Evolutionary conservation across 53 echinoderm and acorn worm genomes (phyloP).

Genomic region (Luidia sarsii): DNA sequence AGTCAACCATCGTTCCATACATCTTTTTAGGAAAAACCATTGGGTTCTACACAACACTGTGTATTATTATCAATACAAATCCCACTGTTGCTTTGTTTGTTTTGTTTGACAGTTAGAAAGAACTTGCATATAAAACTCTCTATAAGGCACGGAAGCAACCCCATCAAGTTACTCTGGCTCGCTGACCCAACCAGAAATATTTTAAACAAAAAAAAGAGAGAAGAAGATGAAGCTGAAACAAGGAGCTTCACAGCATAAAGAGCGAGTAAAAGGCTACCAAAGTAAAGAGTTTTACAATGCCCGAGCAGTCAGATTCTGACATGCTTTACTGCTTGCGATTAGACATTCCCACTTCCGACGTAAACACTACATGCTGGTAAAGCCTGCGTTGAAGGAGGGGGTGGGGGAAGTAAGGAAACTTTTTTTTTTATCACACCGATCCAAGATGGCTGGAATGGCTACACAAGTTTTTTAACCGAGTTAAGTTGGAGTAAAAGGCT

Average conservation of each 20-base stretch:
- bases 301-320: too few species aligned
- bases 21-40: too few species aligned
- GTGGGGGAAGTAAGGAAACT: not conserved
- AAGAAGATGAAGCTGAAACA: not conserved
- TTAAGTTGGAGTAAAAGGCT: slow-evolving; percentile 37
- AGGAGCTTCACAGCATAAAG: not conserved
- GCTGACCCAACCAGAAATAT: not conserved
- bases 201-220: too few species aligned
- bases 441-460: slow-evolving; percentile 47
- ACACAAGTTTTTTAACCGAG: not conserved
- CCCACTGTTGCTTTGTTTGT: too few species aligned
- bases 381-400: not conserved
- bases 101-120: not conserved
- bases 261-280: too few species aligned
- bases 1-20: too few species aligned
- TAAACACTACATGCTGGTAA: slow-evolving; percentile 17
- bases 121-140: slow-evolving; percentile 15
- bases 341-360: not conserved
- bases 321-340: not conserved
- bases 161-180: not conserved
- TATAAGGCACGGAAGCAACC: slow-evolving; percentile 37
- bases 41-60: too few species aligned
- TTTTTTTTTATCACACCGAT: not conserved
- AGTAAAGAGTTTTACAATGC: too few species aligned
- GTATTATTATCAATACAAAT: too few species aligned